Base-by-base conservation (phyloP, 2,888 invertebrate genomes). In the Drosophila recens region DNA sequence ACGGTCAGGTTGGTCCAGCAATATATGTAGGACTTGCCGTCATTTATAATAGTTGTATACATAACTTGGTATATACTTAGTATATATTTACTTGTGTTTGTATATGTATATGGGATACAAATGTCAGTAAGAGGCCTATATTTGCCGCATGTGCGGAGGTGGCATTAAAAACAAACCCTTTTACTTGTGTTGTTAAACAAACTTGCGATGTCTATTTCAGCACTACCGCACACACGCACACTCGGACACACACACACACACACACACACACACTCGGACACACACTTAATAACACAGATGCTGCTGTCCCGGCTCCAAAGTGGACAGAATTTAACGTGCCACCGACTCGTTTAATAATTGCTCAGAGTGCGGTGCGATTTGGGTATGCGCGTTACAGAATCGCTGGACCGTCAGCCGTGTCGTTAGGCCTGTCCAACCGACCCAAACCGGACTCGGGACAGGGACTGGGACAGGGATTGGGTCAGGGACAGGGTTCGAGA, bases 301-400 rank as follows among this genome's bases (percentile, higher is more conserved):
- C 80, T 51, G 57, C 54, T 49, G 58, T 58, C 58, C 72, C 72
- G 69, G 67, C 69, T 71, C 77, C 53, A 82, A 73, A 80, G 86
- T 82, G 88, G 87, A 86, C 82, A 83, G 78, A 83, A 80, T 86
- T 86, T 89, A 86, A 86, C 87, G 84, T 89, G 81, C 81, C 74
- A 87, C 84, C 84, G 77, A 81, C 84, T 88, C 75, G 89, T 78
- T 87, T 87, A 86, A 86, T 86, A 84, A 84, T 84, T 84, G 88
- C 80, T 84, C 80, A 85, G 82, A 84, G 88, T 85, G 86, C 82
- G 80, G 85, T 87, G 88, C 77, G 84, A 87, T 81, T 88, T 85
- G 83, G 78, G 75, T 78, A 80, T 75, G 67, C 77, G 68, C 72
- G 81, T 71, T 82, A 66, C 75, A 76, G 66, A 78, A 70, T 70